These are phyloP conservation scores for Eidolon dupreanum DNA, from an alignment of 2,797 vertebrate genomes.

Conservation along the genomic window DNA sequence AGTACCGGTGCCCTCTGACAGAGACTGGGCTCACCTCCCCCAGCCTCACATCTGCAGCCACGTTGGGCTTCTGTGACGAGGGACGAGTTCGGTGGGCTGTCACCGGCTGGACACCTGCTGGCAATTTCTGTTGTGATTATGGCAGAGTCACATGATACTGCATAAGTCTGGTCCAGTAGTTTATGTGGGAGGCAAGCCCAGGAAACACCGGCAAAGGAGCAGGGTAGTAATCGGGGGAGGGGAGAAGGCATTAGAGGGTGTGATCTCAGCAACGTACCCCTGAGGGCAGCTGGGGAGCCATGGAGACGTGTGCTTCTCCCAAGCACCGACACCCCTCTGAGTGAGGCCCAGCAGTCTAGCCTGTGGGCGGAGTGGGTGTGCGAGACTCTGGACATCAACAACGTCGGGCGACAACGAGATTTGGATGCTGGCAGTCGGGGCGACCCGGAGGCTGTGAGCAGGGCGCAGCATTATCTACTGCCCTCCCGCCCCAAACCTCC, in stretches of 20 bases:
- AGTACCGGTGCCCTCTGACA: neutral
- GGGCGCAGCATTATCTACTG: accelerated
- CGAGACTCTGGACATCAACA: neutral
- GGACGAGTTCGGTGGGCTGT: neutral
- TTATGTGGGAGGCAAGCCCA: neutral
- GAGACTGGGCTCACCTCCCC: neutral
- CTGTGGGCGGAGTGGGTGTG: accelerated
- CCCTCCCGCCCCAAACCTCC: accelerated
- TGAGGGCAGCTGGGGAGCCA: neutral
- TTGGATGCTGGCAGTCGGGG: neutral
- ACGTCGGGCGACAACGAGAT: no score
- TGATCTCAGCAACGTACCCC: accelerated
- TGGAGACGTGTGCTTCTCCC: neutral
- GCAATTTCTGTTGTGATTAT: neutral
- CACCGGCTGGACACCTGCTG: neutral
- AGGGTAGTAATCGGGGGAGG: neutral
- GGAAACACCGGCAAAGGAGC: neutral
- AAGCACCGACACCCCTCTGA: neutral
- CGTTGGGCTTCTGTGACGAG: accelerated
- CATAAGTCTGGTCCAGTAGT: neutral
- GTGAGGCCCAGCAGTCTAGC: neutral
- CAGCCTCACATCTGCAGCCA: neutral
- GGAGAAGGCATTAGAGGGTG: accelerated
- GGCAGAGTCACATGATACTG: neutral
- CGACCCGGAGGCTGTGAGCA: neutral